phyloP scores from a whole-genome alignment of 2,797 vertebrate genomes.

The Calcarius lapponicus region DNA sequence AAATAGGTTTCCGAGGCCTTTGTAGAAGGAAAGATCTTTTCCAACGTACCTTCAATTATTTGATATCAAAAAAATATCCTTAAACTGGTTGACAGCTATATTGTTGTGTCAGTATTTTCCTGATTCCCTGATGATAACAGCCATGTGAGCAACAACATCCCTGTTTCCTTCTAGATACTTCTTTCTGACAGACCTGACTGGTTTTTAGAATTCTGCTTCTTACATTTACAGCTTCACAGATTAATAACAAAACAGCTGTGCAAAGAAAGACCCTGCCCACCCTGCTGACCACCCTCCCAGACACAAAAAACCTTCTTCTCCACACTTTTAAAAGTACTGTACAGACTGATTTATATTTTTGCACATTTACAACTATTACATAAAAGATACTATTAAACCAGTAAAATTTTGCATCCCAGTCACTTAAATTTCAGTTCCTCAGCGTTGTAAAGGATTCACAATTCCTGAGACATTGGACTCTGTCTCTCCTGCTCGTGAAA shows the following conservation, averaged over 20 bases:
- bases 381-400: neutral
- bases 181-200: neutral
- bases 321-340: neutral
- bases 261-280: neutral
- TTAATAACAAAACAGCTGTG: neutral
- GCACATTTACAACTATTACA: neutral
- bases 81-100: neutral
- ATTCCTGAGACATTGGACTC: neutral
- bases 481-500: neutral
- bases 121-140: neutral
- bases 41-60: neutral
- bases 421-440: neutral
- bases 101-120: neutral
- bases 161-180: neutral
- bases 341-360: neutral
- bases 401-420: neutral
- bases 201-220: neutral
- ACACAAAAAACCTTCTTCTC: neutral
- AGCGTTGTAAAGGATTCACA: neutral
- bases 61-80: neutral
- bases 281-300: neutral
- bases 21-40: neutral
- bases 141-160: neutral
- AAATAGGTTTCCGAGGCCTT: neutral
- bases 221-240: neutral